Base-by-base conservation (phyloP, 1,140 invertebrate species). In the Arion vulgaris region DNA sequence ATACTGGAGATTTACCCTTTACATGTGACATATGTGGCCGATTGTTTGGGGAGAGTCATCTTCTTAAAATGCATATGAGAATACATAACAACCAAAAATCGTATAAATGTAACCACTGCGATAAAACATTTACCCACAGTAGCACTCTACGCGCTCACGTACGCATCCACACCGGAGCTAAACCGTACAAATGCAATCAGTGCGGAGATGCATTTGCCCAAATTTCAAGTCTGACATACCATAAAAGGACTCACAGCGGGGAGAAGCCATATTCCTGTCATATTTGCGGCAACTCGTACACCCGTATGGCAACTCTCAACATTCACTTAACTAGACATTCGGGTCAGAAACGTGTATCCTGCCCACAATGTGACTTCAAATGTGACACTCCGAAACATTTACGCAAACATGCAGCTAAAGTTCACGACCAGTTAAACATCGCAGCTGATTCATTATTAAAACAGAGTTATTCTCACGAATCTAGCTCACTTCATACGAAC, bases 131-230 rank as follows among this genome's bases (percentile, higher is more conserved):
- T 51, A 84, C 77, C 0, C 83, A 87, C 34, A 85, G 84, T 41
- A 86, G 85, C 62, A 87, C 84, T 39, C 84, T 92, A 28, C 81
- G 86, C 19, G 86, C 83, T 19, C 93, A 93, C 79, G 85, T 86
- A 75, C 80, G 90, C 2, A 34, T 32, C 9, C 79, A 80, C 71
- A 66, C 80, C 34, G 82, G 82, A 17, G 53, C 57, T 1, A 81
- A 74, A 28, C 83, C 83, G 0, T 84, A 84, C 75, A 79, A 82
- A 32, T 84, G 83, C 62, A n/a, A 81, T 7, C 36, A 76, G 0
- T 84, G 83, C 39, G 80, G 69, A 0, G 45, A 76, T 17, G 75
- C 74, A 26, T 84, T 84, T 77, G 80, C 69, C 26, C 66, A 81
- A 51, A 74, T 75, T 34, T 71, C 74, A 0, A 76, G 77, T 39